A percentile compares a stretch with the other conserved stretches of the same genome.
Evolutionary conservation across 2,888 invertebrate species (phyloP).

Genomic region (Schizaphis graminum): DNA sequence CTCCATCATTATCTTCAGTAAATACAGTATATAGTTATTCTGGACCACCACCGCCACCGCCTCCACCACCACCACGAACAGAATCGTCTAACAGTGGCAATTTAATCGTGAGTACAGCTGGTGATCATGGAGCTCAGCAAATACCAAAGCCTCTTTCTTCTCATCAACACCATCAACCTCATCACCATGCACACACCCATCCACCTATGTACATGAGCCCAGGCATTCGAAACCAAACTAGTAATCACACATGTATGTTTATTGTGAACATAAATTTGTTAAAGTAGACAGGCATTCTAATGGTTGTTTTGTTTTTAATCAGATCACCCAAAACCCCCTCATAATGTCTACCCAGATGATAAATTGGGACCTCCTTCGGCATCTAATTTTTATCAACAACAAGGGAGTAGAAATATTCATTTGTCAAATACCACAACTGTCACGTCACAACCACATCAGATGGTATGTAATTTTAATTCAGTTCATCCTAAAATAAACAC

Average conservation of each 20-base stretch:
- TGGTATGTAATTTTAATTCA: slow-evolving; percentile 27
- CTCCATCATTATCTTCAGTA: slow-evolving; percentile 38
- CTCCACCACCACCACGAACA: slow-evolving; percentile 8
- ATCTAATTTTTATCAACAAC: slow-evolving; percentile 58
- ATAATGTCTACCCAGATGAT: slow-evolving; percentile 32
- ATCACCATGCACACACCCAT: slow-evolving; percentile 6
- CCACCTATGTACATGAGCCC: slow-evolving; percentile 58
- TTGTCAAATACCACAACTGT: slow-evolving; percentile 15
- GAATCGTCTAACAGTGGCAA: slow-evolving; percentile 24
- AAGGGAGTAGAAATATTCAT: slow-evolving; percentile 42
- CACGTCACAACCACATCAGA: slow-evolving; percentile 35
- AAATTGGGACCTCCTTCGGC: background rate
- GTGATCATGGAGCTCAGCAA: slow-evolving; percentile 36
- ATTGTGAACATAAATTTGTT: background rate
- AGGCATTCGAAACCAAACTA: slow-evolving; percentile 55
- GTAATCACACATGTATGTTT: slow-evolving; percentile 54
- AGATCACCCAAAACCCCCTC: slow-evolving; percentile 52
- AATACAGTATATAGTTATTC: slow-evolving; percentile 60
- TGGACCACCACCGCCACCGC: slow-evolving; percentile 15
- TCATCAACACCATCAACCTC: slow-evolving; percentile 21
- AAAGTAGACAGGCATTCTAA: background rate
- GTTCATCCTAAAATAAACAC: background rate
- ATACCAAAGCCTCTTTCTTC: slow-evolving; percentile 22
- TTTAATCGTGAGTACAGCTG: slow-evolving; percentile 15
- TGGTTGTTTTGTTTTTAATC: background rate